Conservation (phyloP, 2,888 invertebrate species). For the Rugalucina vietnamica region DNA sequence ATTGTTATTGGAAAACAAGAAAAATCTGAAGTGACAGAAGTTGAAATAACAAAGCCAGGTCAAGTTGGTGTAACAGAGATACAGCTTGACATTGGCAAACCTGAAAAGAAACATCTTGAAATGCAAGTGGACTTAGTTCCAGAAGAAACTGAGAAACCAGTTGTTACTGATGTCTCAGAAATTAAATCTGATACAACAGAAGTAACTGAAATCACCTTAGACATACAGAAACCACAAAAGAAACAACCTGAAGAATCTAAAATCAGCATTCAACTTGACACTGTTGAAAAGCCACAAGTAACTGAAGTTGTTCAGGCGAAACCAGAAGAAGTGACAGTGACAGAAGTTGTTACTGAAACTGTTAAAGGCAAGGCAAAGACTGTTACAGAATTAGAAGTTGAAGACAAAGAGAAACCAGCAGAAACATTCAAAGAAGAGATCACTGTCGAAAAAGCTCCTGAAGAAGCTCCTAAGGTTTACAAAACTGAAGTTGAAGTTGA, state of each 20-base stretch:
- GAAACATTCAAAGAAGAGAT: slow-evolving; percentile 56
- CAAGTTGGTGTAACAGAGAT: slow-evolving; percentile 16
- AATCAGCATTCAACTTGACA: slow-evolving; percentile 29
- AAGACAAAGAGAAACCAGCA: slow-evolving; percentile 46
- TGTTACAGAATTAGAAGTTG: slow-evolving; percentile 51
- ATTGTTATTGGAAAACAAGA: slow-evolving; percentile 50
- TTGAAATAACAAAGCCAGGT: slow-evolving; percentile 42
- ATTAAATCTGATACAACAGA: slow-evolving; percentile 31
- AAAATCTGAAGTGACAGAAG: slow-evolving; percentile 60
- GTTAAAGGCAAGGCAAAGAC: slow-evolving; percentile 41
- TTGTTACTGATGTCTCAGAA: slow-evolving; percentile 41
- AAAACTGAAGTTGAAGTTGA: slow-evolving; percentile 47
- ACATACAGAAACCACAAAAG: slow-evolving; percentile 32
- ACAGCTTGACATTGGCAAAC: slow-evolving; percentile 10
- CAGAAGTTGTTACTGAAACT: slow-evolving; percentile 36
- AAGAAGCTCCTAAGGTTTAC: slow-evolving; percentile 32
- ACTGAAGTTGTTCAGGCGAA: slow-evolving; percentile 44
- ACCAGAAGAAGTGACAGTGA: slow-evolving; percentile 32
- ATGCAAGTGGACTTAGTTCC: slow-evolving; percentile 27
- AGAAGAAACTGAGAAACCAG: slow-evolving; percentile 36
- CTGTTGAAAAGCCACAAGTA: slow-evolving; percentile 47
- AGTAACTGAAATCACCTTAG: slow-evolving; percentile 19
- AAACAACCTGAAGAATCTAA: slow-evolving; percentile 51
- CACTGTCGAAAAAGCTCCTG: slow-evolving; percentile 44
- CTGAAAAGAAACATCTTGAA: slow-evolving; percentile 39